These are phyloP conservation scores for Tetragonisca angustula DNA, from an alignment of 2,888 invertebrate genomes.

Conservation along the genomic window DNA sequence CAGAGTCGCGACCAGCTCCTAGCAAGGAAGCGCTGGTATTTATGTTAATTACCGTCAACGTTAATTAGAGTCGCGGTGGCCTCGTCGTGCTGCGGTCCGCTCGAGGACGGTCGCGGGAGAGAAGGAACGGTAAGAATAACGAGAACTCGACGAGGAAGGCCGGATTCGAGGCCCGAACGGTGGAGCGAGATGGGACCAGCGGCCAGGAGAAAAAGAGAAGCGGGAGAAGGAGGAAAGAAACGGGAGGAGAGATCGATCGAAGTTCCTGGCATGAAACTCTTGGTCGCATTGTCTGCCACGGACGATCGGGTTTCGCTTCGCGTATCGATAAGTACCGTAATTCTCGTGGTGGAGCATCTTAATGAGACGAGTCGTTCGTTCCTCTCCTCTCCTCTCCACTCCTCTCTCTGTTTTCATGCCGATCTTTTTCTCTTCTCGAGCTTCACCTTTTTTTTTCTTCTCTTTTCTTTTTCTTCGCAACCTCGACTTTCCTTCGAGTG, in stretches of 20 bases:
- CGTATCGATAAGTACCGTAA: slow-evolving; percentile 78
- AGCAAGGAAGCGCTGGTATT: slow-evolving; percentile 81
- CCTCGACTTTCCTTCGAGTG: background rate
- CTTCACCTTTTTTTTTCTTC: too few species aligned
- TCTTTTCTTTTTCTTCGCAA: background rate
- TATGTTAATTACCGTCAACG: slow-evolving; percentile 83
- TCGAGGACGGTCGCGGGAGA: slow-evolving; percentile 10
- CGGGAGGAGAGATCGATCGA: slow-evolving; percentile 64
- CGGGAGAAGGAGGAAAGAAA: slow-evolving; percentile 57
- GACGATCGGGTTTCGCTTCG: slow-evolving; percentile 76
- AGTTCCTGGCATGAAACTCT: slow-evolving; percentile 57
- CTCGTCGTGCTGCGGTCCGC: slow-evolving; percentile 62
- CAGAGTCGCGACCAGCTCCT: slow-evolving; percentile 60
- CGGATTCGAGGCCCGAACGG: slow-evolving; percentile 14
- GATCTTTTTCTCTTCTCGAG: background rate
- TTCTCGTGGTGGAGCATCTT: slow-evolving; percentile 74
- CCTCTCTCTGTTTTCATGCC: background rate
- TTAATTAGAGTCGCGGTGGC: slow-evolving; percentile 80
- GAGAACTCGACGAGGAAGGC: slow-evolving; percentile 51
- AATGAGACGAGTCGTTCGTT: slow-evolving; percentile 75
- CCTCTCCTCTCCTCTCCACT: slow-evolving; percentile 7
- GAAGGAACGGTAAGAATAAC: slow-evolving; percentile 52
- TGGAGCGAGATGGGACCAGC: background rate
- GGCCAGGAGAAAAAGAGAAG: slow-evolving; percentile 35
- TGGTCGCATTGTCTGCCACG: slow-evolving; percentile 70